Percentiles rank a stretch among this genome's conserved stretches.
phyloP scores from a whole-genome alignment of 2,113 vertebrate species.

The Percina caprodes region DNA sequence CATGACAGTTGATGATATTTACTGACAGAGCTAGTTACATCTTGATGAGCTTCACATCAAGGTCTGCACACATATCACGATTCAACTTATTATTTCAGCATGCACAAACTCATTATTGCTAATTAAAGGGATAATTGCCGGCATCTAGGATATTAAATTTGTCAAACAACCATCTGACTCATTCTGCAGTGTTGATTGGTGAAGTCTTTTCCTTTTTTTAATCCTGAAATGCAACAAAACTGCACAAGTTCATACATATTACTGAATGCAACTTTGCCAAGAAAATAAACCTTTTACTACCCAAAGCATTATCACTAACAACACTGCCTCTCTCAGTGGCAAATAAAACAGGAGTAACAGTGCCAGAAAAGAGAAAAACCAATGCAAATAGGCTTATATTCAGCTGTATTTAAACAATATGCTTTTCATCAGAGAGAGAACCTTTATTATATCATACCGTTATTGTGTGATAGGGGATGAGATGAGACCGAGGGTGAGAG shows the following conservation, averaged over 20 bases:
- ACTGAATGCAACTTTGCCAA: constrained; percentile 7
- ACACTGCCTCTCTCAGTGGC: constrained; percentile 14
- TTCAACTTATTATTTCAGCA: constrained; percentile 83
- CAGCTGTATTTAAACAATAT: background rate
- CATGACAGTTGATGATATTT: constrained; percentile 77
- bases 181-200: constrained; percentile 42
- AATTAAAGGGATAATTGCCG: constrained; percentile 87
- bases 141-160: constrained; percentile 82
- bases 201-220: constrained; percentile 38
- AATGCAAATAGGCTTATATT: constrained; percentile 8
- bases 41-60: constrained; percentile 84
- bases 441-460: constrained; percentile 1
- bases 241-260: constrained; percentile 30
- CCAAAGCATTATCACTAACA: constrained; percentile 10
- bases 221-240: constrained; percentile 21
- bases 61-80: constrained; percentile 77
- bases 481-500: constrained; percentile 1
- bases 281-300: constrained; percentile 22
- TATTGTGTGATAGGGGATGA: constrained; percentile 30
- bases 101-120: constrained; percentile 84
- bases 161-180: constrained; percentile 68
- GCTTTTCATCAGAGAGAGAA: constrained; percentile 5
- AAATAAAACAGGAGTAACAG: constrained; percentile 44
- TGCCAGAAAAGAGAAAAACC: constrained; percentile 13
- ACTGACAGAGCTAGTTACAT: constrained; percentile 81